These are phyloP conservation scores for Tetranychus cinnabarinus DNA, from an alignment of 1,140 invertebrate genomes.

Conservation along the genomic window DNA sequence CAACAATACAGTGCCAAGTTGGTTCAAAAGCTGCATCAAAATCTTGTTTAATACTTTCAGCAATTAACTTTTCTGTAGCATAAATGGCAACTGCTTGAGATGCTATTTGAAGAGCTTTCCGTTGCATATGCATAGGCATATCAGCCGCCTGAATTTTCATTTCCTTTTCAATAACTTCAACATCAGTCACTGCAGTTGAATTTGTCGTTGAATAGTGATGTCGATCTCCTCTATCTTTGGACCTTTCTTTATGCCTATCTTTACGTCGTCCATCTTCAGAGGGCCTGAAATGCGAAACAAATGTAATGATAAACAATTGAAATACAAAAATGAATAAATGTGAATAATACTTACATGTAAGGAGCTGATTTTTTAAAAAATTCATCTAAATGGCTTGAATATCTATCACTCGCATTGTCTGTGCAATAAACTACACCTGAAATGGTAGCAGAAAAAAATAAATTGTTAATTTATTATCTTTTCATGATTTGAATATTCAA, in stretches of 20 bases:
- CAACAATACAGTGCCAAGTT: constrained; percentile 17
- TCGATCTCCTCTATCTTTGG: not conserved
- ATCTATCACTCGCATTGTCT: not conserved
- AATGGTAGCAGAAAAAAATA: not conserved
- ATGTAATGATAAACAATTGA: not conserved
- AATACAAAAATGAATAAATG: not conserved
- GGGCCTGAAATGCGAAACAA: not conserved
- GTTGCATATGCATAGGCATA: constrained; percentile 16
- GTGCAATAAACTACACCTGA: not conserved
- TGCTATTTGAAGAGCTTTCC: constrained; percentile 13
- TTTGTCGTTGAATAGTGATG: not conserved
- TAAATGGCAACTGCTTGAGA: constrained; percentile 13
- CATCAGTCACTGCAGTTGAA: not conserved
- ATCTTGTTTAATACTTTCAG: constrained; percentile 17
- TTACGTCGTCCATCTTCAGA: not conserved
- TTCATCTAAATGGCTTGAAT: not conserved
- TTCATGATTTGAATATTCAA: too few species aligned
- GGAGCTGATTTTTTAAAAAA: not conserved
- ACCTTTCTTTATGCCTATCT: not conserved
- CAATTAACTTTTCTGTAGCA: constrained; percentile 16
- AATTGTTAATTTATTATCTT: not conserved
- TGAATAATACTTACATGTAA: not conserved
- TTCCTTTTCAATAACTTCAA: constrained; percentile 4
- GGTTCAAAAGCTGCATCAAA: constrained; percentile 15
- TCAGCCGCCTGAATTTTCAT: constrained; percentile 16